Percentiles rank a stretch among this genome's conserved stretches.
Conservation (phyloP, 2,888 invertebrate species). For the Agriopis aurantiaria region DNA sequence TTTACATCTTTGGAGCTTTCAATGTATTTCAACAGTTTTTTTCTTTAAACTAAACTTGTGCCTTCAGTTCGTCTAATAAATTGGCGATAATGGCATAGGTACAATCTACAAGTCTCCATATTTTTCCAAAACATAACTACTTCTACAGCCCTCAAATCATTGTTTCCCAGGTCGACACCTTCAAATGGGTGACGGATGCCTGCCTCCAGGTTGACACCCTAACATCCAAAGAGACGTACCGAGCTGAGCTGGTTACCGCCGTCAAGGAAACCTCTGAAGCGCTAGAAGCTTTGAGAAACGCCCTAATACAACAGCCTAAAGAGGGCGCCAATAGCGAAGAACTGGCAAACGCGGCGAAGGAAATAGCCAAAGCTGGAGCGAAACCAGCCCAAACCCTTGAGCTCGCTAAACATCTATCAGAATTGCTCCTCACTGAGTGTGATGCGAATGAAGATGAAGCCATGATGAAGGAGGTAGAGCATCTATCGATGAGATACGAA, state of each 20-base stretch:
- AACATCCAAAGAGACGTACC: slow-evolving; percentile 93
- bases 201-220: slow-evolving; percentile 94
- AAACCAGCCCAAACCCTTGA: slow-evolving; percentile 93
- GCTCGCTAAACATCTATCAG: slow-evolving; percentile 92
- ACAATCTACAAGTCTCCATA: not conserved
- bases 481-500: slow-evolving; percentile 89
- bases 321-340: slow-evolving; percentile 86
- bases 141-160: not conserved
- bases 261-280: slow-evolving; percentile 90
- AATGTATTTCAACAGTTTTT: not conserved
- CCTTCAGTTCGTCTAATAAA: too few species aligned
- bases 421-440: slow-evolving; percentile 91
- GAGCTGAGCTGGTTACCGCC: slow-evolving; percentile 91
- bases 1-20: not conserved
- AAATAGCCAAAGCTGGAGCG: slow-evolving; percentile 91
- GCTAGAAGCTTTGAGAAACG: slow-evolving; percentile 88
- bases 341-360: slow-evolving; percentile 88
- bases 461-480: slow-evolving; percentile 88
- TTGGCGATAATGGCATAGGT: too few species aligned
- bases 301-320: slow-evolving; percentile 70
- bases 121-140: not conserved
- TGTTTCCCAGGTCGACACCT: slow-evolving; percentile 89
- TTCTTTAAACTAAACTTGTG: too few species aligned
- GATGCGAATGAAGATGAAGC: slow-evolving; percentile 89
- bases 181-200: slow-evolving; percentile 91